These are phyloP conservation scores for Sinosuthora webbiana DNA, from an alignment of 2,113 vertebrate species.

Conservation along the genomic window DNA sequence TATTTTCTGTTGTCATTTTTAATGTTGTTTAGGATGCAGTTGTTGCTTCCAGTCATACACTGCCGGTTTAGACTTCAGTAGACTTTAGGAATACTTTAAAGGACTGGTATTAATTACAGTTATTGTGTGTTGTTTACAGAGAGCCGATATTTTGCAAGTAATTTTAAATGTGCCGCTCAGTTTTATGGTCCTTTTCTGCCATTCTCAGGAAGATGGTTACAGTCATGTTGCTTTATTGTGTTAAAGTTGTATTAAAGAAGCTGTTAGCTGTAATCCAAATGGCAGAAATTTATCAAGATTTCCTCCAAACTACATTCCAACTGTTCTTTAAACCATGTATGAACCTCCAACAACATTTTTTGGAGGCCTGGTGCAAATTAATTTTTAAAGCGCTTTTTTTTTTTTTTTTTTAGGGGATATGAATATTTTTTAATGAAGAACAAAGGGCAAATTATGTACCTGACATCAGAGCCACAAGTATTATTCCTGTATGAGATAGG, in stretches of 20 bases:
- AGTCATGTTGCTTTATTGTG: not conserved
- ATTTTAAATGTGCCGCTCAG: not conserved
- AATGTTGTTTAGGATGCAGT: not conserved
- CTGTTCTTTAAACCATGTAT: not conserved
- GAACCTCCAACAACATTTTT: not conserved
- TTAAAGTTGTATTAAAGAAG: not conserved
- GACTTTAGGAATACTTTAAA: not conserved
- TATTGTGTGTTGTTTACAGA: constrained; percentile 10
- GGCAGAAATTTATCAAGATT: not conserved
- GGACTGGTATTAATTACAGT: constrained; percentile 36
- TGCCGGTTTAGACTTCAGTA: not conserved
- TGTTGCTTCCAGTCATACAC: not conserved
- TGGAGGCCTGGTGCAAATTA: not conserved
- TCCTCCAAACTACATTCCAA: not conserved
- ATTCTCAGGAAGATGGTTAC: not conserved
- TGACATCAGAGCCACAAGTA: not conserved
- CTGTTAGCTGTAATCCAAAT: not conserved
- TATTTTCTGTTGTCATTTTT: not conserved
- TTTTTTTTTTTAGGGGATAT: not conserved
- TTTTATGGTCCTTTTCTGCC: not conserved
- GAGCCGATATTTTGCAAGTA: not conserved
- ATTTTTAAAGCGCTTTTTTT: not conserved
- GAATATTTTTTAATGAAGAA: not conserved
- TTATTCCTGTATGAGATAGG: not conserved
- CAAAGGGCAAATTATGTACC: not conserved